Base-by-base conservation (phyloP, 2,888 invertebrate genomes). In the Pocota personata region DNA sequence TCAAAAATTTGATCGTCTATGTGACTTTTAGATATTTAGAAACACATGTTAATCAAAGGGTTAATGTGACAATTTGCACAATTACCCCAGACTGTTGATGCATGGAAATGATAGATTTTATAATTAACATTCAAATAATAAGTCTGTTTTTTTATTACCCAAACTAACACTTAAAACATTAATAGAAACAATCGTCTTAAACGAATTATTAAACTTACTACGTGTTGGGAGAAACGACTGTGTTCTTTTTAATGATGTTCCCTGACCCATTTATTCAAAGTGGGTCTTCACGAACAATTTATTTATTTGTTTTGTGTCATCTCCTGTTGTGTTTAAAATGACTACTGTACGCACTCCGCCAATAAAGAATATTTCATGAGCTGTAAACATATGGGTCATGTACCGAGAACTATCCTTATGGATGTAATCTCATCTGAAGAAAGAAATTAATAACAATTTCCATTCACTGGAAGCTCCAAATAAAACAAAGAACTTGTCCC, bases 291-390 rank as follows among this genome's bases (percentile, higher is more conserved):
- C n/a, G 24, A 7, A 4, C n/a, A 58, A 37, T 37, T 58, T 58
- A 19, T 21, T 58, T 58, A 19, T 21, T 37, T n/a, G 4, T 21
- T 24, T 46, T 35, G 14, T 35, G 19, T 2, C 32, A 16, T 37
- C 58, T 37, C 58, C 71, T 60, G 72, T 72, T 60, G 71, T 60
- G 12, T 16, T 24, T 1, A 4, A 43, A 46, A 71, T 16, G 24
- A 48, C 32, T 43, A 32, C 24, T 32, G 14, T 27, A 46, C 14
- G n/a, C n/a, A n/a, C n/a, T n/a, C n/a, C n/a, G 8, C 48, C 32
- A 71, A 71, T 58, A 58, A 71, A 71, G 5, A 27, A 16, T 35
- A 60, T 8, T 60, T 37, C 37, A 60, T 48, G 48, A 72, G 46
- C 58, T 71, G 46, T 27, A 32, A 57, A 32, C 43, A 55, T 8